Evolutionary conservation across 2,888 invertebrate genomes (phyloP), one percentile per base, ranked within the genome.

Genomic region (Serrognathus titanus): DNA sequence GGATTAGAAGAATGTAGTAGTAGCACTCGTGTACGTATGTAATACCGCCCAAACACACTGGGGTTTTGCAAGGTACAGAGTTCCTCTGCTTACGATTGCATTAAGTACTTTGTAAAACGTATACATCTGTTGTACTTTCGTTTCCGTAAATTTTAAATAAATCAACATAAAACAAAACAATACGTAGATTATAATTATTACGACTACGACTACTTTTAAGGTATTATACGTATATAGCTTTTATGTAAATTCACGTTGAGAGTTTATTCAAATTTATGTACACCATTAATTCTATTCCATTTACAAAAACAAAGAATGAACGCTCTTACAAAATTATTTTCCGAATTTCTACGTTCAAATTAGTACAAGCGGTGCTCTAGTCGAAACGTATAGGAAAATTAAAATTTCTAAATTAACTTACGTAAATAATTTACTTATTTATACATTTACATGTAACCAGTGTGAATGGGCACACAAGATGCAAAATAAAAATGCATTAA

Each of bases 61-160:
- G 72, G 51, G 51, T 49, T 55, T 49, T 70, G 74, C 75, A 74
- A 75, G 74, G 74, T 75, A 72, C 72, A 69, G 69, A 71, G 74
- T 75, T 74, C 75, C 75, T 66, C 66, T 65, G 39, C 37, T 43
- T 16, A 43, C 49, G 43, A 57, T 53, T 56, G 57, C 56, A 61
- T 60, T 67, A 71, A 65, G 67, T 71, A 69, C 66, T 66, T 64
- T 64, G 65, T 71, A 66, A 63, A 69, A 72, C 75, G 75, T 76
- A 76, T 76, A 76, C 76, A 72, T 71, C 69, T 72, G 71, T 76
- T 76, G 76, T 76, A 76, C 78, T 78, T 72, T 76, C 71, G 75
- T 75, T 76, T 72, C 66, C 48, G 39, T 53, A 56, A 53, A 56
- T 48, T 45, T 53, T 58, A 40, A 51, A 58, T 56, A 56, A 60